Evolutionary conservation across 35 echinoderm and acorn worm species (phyloP).

Genomic region (Stichopus chloronotus): DNA sequence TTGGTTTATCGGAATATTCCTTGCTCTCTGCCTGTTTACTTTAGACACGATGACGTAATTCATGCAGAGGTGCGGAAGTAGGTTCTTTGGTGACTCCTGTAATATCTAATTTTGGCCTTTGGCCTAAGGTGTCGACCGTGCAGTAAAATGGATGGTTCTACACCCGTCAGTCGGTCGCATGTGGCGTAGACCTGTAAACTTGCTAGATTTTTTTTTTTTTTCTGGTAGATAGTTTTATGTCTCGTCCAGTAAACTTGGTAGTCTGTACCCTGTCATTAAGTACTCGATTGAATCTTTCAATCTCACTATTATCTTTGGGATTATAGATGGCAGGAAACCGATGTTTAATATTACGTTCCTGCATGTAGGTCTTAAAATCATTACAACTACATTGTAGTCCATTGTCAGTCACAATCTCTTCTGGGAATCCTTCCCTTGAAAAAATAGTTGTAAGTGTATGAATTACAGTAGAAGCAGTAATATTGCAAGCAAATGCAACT

Average conservation of each 20-base stretch:
- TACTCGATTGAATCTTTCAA: constrained; percentile 14
- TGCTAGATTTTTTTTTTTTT: constrained; percentile 2
- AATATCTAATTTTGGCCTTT: constrained; percentile 32
- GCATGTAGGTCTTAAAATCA: constrained; percentile 3
- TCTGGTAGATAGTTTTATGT: not conserved
- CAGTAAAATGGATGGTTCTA: not conserved
- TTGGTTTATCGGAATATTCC: constrained; percentile 8
- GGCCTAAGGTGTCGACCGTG: constrained; percentile 9
- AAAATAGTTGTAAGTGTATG: not conserved
- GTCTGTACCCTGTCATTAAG: constrained; percentile 17
- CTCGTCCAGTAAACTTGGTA: not conserved
- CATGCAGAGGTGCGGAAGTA: not conserved
- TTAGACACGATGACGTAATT: not conserved
- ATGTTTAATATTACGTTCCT: constrained; percentile 23
- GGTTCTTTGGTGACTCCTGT: not conserved
- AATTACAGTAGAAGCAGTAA: constrained; percentile 1
- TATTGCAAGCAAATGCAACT: not conserved
- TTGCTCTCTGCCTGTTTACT: not conserved
- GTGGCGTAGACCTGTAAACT: constrained; percentile 17
- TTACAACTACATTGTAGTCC: constrained; percentile 14
- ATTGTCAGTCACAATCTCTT: too few relatives aligned
- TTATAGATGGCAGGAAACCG: not conserved
- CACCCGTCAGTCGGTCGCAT: not conserved
- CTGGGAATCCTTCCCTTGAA: too few relatives aligned
- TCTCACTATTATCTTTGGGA: constrained; percentile 19